A percentile compares a stretch with the other conserved stretches of the same genome.
phyloP scores from a whole-genome alignment of 2,113 vertebrate genomes.

The Myrmophylax atrothorax region DNA sequence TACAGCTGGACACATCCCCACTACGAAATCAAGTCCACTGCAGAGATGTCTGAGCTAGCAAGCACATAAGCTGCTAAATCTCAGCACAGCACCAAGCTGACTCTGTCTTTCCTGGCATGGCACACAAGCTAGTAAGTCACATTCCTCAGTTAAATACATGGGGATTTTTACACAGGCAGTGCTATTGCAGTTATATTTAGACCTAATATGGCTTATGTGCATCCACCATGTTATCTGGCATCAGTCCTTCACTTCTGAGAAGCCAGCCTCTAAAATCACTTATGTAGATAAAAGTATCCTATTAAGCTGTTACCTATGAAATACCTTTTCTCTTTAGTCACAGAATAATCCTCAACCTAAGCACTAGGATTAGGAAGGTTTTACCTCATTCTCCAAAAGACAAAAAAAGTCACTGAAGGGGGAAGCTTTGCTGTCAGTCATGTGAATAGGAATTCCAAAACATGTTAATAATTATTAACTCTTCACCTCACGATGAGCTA shows the following conservation, averaged over 20 bases:
- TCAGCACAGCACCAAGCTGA: neutral
- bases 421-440: neutral
- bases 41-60: conserved; percentile 11
- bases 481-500: neutral
- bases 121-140: neutral
- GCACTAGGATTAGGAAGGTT: neutral
- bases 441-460: neutral
- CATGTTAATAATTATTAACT: neutral
- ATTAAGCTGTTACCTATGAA: neutral
- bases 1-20: conserved; percentile 31
- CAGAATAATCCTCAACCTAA: neutral
- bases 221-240: neutral
- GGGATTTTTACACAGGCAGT: neutral
- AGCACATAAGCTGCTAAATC: conserved; percentile 37
- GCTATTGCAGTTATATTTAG: neutral
- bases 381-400: conserved; percentile 35
- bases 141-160: neutral
- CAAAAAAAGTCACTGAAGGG: neutral
- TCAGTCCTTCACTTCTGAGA: neutral
- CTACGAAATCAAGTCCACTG: neutral
- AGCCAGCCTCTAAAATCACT: neutral
- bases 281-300: neutral
- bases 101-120: conserved; percentile 15
- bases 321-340: neutral
- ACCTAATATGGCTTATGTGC: neutral